Evolutionary conservation across 2,797 vertebrate genomes (phyloP), one percentile per base, ranked within the genome.

Genomic region (Momotus momota): DNA sequence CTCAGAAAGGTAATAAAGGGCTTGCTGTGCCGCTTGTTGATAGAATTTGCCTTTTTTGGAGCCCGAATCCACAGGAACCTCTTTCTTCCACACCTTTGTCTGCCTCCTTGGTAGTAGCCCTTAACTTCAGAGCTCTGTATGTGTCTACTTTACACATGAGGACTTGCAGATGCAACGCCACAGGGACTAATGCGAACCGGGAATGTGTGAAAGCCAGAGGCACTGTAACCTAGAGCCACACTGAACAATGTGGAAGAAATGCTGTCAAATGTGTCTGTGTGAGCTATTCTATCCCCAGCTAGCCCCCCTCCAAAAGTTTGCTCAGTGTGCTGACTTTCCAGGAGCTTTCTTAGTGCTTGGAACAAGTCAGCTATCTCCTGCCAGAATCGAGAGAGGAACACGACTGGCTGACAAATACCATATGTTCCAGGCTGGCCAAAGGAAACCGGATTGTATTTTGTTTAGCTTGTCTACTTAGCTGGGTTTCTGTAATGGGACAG

Each of bases 241-340:
- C 83, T 92, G 81, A 93, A 96, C 88, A 95, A 95, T 91, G 88
- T 96, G 92, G 83, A 94, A 96, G 96, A 96, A 95, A 95, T 71
- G 40, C 92, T 96, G 95, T 97, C 88, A 96, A 92, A 92, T 93
- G 41, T 88, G 88, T 77, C 94, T 95, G 75, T 93, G 64, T 78
- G 93, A 95, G 84, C 88, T 93, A 54, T 96, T 96, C 88, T 95
- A 96, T 92, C 84, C 94, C 88, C 61, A 81, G 83, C 69, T 87
- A 95, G 61, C 81, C 95, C 88, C 93, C 46, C 93, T 96, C 93
- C 94, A 93, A 89, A 94, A 95, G 96, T 97, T 96, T 97, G 96
- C 96, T 97, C 95, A 95, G 96, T 95, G 95, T 89, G 90, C 92
- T 96, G 94, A 93, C 95, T 96, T 96, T 96, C 96, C 96, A 97